Conservation (phyloP, 2,797 vertebrate species). For the Sebastes jordani region DNA sequence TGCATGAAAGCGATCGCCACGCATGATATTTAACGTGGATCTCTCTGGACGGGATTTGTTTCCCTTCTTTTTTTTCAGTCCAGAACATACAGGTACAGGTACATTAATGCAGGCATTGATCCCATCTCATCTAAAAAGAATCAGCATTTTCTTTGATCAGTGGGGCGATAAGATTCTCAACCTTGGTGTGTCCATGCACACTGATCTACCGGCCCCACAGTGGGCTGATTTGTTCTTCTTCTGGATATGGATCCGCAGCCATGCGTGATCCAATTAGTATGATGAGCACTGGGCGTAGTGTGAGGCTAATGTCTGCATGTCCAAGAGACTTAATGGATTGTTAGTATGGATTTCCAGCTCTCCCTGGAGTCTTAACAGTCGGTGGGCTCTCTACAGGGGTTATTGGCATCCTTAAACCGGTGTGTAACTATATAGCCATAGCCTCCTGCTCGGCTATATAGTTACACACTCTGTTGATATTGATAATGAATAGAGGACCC, state of each 20-base stretch:
- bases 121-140: slow-evolving; percentile 15
- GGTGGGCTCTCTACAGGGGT: slow-evolving; percentile 54
- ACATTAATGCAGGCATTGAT: slow-evolving; percentile 13
- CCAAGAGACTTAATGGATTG: slow-evolving; percentile 67
- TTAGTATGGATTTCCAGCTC: slow-evolving; percentile 71
- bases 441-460: slow-evolving; percentile 1
- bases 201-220: slow-evolving; percentile 21
- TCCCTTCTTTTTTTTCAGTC: background rate
- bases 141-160: slow-evolving; percentile 34
- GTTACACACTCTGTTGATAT: slow-evolving; percentile 41
- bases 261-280: slow-evolving; percentile 72
- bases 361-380: slow-evolving; percentile 46
- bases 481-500: slow-evolving; percentile 54
- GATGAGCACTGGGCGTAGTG: slow-evolving; percentile 42
- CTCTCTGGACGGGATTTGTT: background rate
- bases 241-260: slow-evolving; percentile 56
- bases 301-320: slow-evolving; percentile 56
- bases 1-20: slow-evolving; percentile 52
- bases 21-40: slow-evolving; percentile 38
- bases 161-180: slow-evolving; percentile 1
- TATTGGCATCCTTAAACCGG: slow-evolving; percentile 64
- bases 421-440: slow-evolving; percentile 46
- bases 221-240: slow-evolving; percentile 39
- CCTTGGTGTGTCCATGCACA: background rate
- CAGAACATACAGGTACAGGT: background rate